Evolutionary conservation across 1,140 invertebrate genomes (phyloP), one percentile per base, ranked within the genome.

Genomic region (Centruroides sculpturatus): DNA sequence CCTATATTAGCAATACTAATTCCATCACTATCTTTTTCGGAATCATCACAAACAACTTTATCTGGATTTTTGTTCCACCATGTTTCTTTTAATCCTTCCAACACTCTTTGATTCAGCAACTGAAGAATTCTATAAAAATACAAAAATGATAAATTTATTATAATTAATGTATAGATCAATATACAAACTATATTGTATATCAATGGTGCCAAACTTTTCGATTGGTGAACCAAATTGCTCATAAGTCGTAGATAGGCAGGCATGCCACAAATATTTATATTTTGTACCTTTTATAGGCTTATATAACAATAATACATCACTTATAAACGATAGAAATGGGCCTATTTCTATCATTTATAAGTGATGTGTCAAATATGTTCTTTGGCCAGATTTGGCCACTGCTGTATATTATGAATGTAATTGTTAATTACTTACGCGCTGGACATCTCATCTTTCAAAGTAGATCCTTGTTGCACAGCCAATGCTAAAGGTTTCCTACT

Each of bases 1-100:
- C 79, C 92, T 63, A 98, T 98, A 71, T 98, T 98, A 66, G 93
- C 83, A 64, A 98, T 96, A 60, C 89, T 93, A 68, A 98, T 98
- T 48, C 94, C 93, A 68, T 95, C 92, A 12, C 86, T 90, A 72
- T 96, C 89, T 71, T 94, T 87, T 59, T 93, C 89, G 52, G 85
- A 80, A 68, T 89, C 86, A 50, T 92, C 86, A 72, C 95, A 98
- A 50, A 57, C 54, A 4, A 59, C 53, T 49, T 81, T 82, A 1
- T 82, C 77, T 0, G 84, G 81, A 70, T 96, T 93, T 59, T 86
- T 82, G 64, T 85, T 89, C 94, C 94, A 98, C 91, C 94, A 98
- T 66, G 82, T 85, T 68, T 95, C 90, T 76, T 97, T 98, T 1
- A 98, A 72, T 62, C 88, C 86, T 76, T 98, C 94, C 65, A 98